Evolutionary conservation across 1,140 invertebrate genomes (phyloP).

Genomic region (Saccostrea cuccullata): DNA sequence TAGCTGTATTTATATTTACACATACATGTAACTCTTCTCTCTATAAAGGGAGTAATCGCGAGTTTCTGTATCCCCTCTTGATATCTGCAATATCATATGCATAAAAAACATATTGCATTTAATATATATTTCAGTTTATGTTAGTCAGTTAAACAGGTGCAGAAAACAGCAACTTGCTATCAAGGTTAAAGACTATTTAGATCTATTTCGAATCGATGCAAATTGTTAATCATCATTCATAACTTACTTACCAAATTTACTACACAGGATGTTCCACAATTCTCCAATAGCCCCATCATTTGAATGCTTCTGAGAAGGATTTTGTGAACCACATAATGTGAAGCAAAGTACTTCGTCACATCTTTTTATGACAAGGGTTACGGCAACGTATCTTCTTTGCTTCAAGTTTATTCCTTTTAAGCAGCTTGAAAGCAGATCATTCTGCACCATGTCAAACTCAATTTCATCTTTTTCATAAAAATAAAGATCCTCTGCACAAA

Average conservation of each 20-base stretch:
- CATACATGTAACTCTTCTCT: no score
- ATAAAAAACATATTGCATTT: no score
- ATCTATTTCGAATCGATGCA: background rate
- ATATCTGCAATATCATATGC: no score
- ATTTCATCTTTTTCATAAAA: slow-evolving; percentile 35
- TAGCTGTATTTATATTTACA: no score
- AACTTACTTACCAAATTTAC: background rate
- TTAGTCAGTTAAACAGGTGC: no score
- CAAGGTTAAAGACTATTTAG: background rate
- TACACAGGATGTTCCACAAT: background rate
- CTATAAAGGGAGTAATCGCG: no score
- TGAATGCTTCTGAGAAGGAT: background rate
- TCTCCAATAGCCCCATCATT: background rate
- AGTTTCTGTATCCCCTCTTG: no score
- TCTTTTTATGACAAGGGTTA: background rate
- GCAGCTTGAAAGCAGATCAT: background rate
- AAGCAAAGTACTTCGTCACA: background rate
- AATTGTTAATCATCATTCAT: background rate
- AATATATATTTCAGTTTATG: no score
- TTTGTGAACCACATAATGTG: background rate
- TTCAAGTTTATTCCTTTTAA: background rate
- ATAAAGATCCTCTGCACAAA: background rate
- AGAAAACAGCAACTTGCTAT: background rate
- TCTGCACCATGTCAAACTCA: background rate
- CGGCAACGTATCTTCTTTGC: background rate